These are phyloP conservation scores for Bovichtus variegatus DNA, from an alignment of 2,797 vertebrate species.

Conservation along the genomic window DNA sequence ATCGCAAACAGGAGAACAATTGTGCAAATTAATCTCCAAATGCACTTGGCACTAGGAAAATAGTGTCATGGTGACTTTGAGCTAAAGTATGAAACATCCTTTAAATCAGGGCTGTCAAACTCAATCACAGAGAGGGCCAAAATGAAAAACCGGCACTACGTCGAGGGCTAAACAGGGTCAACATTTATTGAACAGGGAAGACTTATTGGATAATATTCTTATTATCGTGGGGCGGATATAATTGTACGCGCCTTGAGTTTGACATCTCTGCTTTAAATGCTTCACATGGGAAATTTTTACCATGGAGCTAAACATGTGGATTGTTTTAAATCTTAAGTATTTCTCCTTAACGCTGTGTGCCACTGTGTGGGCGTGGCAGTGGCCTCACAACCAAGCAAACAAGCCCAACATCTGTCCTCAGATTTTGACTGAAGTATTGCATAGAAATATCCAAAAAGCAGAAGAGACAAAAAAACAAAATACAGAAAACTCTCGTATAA, in stretches of 20 bases:
- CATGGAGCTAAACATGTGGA: constrained; percentile 9
- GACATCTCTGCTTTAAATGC: constrained; percentile 12
- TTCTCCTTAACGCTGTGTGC: background rate
- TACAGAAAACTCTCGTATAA: background rate
- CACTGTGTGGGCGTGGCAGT: background rate
- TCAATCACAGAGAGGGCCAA: too few species aligned
- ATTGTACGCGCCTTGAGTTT: too few species aligned
- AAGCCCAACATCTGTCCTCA: background rate
- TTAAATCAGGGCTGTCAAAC: too few species aligned
- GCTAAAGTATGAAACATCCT: constrained; percentile 33
- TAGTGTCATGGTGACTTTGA: constrained; percentile 40
- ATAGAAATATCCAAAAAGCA: background rate
- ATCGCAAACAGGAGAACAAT: constrained; percentile 30
- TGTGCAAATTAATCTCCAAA: constrained; percentile 59
- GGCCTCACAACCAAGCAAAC: background rate
- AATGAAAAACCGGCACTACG: too few species aligned
- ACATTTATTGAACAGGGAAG: too few species aligned
- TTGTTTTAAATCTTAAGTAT: constrained; percentile 22
- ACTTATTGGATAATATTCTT: too few species aligned
- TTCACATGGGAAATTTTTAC: constrained; percentile 8
- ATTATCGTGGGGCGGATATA: too few species aligned
- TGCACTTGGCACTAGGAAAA: constrained; percentile 27
- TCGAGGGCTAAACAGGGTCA: too few species aligned
- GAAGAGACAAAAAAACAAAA: background rate
- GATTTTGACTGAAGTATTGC: background rate